Base-by-base conservation (phyloP, 2,888 invertebrate species). In the Caenorhabditis imperialis region DNA sequence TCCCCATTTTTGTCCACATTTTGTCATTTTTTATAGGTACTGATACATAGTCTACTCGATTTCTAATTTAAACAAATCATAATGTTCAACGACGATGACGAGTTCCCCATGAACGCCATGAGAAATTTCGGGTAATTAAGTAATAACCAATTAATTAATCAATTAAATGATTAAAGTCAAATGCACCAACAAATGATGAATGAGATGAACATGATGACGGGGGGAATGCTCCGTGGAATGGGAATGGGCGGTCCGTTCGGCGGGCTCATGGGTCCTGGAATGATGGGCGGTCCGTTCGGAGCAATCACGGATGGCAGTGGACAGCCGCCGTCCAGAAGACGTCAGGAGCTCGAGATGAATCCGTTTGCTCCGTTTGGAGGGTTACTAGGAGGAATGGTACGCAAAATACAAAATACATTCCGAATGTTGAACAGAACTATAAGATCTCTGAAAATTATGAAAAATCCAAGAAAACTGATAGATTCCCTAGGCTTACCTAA, bases 201-300 rank as follows among this genome's bases (percentile, higher is more conserved):
- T 12, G 78, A 86, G n/a, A 84, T 87, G 86, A 85, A 87, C 51
- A 73, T 77, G 47, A 84, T 86, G 83, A 84, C 85, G 80, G 79
- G 81, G 23, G 62, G 67, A 8, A 80, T 80, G 81, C 74, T 84
- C 53, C 65, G 81, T 33, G 77, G 77, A 14, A 81, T 75, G 63
- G 55, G 63, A 54, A 53, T 60, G 55, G 54, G 54, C 23, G 44
- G 61, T 20, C 55, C 54, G 35, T 42, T 51, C 5, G 55, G 55
- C 18, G 67, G 67, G 23, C 40, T 63, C 61, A 71, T 67, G 40
- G 61, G 51, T n/a, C n/a, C n/a, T n/a, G n/a, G n/a, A 4, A 57
- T 53, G 16, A 25, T 33, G 30, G 48, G 50, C 8, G 61, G 57
- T 4, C 48, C 38, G 18, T 55, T 55, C 18, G 25, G 53, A 27